Base-by-base conservation (phyloP, 2,888 invertebrate genomes). In the Philereme vetulata region DNA sequence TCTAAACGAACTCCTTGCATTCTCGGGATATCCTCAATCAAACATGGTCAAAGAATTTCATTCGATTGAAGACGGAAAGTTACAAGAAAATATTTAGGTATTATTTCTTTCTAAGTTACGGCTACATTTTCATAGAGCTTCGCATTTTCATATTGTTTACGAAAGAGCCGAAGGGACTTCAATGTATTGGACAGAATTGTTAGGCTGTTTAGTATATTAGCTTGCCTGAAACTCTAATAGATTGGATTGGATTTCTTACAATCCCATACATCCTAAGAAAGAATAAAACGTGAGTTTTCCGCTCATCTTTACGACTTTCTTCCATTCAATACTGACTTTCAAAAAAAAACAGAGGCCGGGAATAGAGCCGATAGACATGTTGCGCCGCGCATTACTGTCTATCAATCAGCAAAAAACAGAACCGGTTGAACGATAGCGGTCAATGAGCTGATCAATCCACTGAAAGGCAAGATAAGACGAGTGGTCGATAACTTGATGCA, bases 371-470 rank as follows among this genome's bases (percentile, higher is more conserved):
- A 60, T 60, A 48, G 51, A 60, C 55, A 38, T 47, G 60, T 60
- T 47, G 38, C 42, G 9, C n/a, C 35, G 42, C 51, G 34, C 48
- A 49, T 60, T 47, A 51, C 49, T n/a, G 44, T 34, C 50, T 38
- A 40, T 40, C 42, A 60, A 43, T 9, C 38, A 48, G 34, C n/a
- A 51, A 55, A 60, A 56, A 55, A 38, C 48, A 10, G 60, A 55
- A 51, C 47, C 60, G 47, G 60, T 51, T 33, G 36, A 10, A 50
- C 59, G 53, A 60, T 59, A 51, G 52, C 62, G 43, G 46, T 58
- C 56, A 50, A 56, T 61, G 52, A 50, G 51, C 55, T 46, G 57
- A 57, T 52, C 48, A 55, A 60, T 55, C 42, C 43, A 1, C 21
- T 6, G 21, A n/a, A 9, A 33, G 34, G 40, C 49, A 9, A 50